Evolutionary conservation across 2,113 vertebrate species (phyloP), one percentile per base, ranked within the genome.

Genomic region (Hippocampus comes): DNA sequence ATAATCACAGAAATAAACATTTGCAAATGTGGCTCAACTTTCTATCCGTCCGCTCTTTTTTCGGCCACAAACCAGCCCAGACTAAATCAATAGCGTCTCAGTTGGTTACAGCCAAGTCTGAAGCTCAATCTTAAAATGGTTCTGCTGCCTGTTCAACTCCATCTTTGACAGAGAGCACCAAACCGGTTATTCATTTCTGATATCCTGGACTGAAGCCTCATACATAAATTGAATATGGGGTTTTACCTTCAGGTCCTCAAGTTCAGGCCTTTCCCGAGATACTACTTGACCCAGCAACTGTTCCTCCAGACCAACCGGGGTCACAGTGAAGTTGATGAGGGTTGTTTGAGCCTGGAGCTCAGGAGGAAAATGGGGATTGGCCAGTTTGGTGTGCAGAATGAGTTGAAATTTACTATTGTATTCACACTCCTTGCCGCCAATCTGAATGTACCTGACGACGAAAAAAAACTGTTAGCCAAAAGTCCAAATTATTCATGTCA

Each of bases 311-410:
- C 93, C 86, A 1, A 70, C 89, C 56, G 89, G 91, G 10, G 92
- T 95, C 87, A 95, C 94, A 0, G 91, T 93, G 87, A 96, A 96
- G 90, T 96, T 94, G 81, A 96, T 93, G 76, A 95, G 91, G 6
- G 90, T 94, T 43, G 92, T 93, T 85, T 96, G 92, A 74, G 93
- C 92, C 74, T 95, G 94, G 66, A 95, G 83, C 85, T 96, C 94
- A 21, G 93, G 92, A 51, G 93, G 92, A 74, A 92, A 95, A 86
- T 93, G 92, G 56, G 94, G 91, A 80, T 93, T 95, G 80, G 93
- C 89, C 82, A 96, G 78, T 48, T 95, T 94, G 78, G 93, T 95
- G 85, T 95, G 94, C 76, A 97, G 89, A 82, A 97, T 93, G 61
- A 98, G 91, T 57, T 14, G 77, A 79, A 97, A 95, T 78, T 84